A percentile compares a stretch with the other conserved stretches of the same genome.
phyloP scores from a whole-genome alignment of 2,888 invertebrate species.

The Drosophila flavopinicola region DNA sequence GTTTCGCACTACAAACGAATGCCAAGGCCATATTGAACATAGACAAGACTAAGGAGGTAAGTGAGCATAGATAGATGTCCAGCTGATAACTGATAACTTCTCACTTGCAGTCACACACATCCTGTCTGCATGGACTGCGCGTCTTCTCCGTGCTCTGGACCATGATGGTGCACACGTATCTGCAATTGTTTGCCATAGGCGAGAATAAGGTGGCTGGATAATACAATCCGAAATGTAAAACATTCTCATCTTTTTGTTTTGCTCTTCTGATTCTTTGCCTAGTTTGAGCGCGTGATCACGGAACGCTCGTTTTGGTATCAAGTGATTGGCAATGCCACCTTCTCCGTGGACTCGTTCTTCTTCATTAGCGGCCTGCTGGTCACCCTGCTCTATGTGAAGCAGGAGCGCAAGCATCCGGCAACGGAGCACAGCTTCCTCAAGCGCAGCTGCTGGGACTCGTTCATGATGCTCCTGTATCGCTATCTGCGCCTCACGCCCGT shows the following conservation, averaged over 20 bases:
- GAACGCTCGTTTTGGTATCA: slow-evolving; percentile 92
- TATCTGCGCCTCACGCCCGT: slow-evolving; percentile 91
- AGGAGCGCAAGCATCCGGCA: slow-evolving; percentile 85
- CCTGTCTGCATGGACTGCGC: slow-evolving; percentile 91
- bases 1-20: slow-evolving; percentile 91
- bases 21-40: slow-evolving; percentile 90
- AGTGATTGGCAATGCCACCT: slow-evolving; percentile 93
- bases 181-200: slow-evolving; percentile 91
- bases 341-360: slow-evolving; percentile 94
- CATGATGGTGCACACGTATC: slow-evolving; percentile 93
- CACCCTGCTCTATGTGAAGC: slow-evolving; percentile 89
- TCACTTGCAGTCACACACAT: slow-evolving; percentile 87
- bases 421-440: slow-evolving; percentile 61
- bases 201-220: slow-evolving; percentile 86
- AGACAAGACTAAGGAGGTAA: slow-evolving; percentile 85
- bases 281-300: slow-evolving; percentile 89
- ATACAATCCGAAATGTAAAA: background rate
- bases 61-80: background rate
- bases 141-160: slow-evolving; percentile 93
- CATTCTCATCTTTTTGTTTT: background rate
- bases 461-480: slow-evolving; percentile 86
- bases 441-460: slow-evolving; percentile 68
- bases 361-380: slow-evolving; percentile 93
- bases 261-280: background rate
- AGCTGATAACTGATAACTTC: background rate